A percentile compares a stretch with the other conserved stretches of the same genome.
Evolutionary conservation across 2,113 vertebrate genomes (phyloP).

Genomic region (Monopterus albus): DNA sequence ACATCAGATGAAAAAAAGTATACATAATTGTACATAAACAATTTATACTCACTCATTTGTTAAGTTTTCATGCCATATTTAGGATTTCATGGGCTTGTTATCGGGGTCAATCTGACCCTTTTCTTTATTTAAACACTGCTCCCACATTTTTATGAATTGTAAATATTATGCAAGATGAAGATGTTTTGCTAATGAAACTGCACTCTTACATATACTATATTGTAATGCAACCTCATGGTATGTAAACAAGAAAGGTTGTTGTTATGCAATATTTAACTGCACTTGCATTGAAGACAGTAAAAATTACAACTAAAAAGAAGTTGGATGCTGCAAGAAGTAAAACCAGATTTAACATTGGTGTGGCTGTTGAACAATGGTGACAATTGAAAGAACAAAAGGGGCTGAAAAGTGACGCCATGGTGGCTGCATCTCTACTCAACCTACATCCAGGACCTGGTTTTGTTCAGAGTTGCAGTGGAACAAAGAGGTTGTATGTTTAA

Average conservation of each 20-base stretch:
- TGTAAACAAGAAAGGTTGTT: neutral
- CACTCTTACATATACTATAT: neutral
- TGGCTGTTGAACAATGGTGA: no score
- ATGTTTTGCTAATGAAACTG: neutral
- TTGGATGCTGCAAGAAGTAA: no score
- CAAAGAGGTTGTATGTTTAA: neutral
- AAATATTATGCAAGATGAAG: neutral
- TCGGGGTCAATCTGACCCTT: neutral
- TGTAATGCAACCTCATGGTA: neutral
- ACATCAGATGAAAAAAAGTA: conserved; percentile 2
- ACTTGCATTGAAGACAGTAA: neutral
- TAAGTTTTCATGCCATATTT: neutral
- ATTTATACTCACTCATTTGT: neutral
- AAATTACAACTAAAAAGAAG: no score
- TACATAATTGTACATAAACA: conserved; percentile 4
- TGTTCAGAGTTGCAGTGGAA: no score
- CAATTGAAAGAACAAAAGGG: no score
- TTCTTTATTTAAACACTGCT: conserved; percentile 2
- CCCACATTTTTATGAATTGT: conserved; percentile 1
- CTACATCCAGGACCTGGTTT: no score
- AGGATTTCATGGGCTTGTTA: neutral
- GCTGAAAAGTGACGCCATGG: no score
- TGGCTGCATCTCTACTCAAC: no score
- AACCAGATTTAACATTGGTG: no score
- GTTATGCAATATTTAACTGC: neutral